Percentiles rank a stretch among this genome's conserved stretches.
phyloP scores from a whole-genome alignment of 1,140 invertebrate species.

The Zaprionus africanus region DNA sequence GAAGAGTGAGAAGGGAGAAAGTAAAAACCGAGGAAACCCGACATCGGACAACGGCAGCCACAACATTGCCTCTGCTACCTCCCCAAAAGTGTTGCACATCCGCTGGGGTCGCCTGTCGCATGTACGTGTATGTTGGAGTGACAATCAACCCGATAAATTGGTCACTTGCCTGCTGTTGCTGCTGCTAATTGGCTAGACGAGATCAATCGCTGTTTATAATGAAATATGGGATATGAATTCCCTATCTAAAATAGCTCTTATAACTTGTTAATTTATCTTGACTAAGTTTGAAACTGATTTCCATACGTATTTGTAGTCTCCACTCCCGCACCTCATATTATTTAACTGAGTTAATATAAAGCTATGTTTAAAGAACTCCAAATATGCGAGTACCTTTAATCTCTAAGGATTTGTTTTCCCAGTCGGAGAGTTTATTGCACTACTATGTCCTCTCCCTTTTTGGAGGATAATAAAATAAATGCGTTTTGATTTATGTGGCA shows the following conservation, averaged over 20 bases:
- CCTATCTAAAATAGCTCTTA: conserved; percentile 2
- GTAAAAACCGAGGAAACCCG: background rate
- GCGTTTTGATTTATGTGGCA: conserved; percentile 50
- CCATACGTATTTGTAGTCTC: background rate
- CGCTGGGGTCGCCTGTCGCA: conserved; percentile 10
- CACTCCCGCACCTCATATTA: conserved; percentile 17
- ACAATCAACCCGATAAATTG: conserved; percentile 33
- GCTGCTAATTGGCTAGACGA: conserved; percentile 27
- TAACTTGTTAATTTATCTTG: background rate
- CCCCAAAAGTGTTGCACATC: conserved; percentile 25
- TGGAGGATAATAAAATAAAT: conserved; percentile 50
- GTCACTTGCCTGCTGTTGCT: conserved; percentile 1
- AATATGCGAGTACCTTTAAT: conserved; percentile 39
- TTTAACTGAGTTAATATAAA: conserved; percentile 67
- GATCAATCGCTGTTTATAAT: background rate
- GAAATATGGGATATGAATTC: background rate
- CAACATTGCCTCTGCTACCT: conserved; percentile 14
- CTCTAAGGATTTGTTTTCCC: conserved; percentile 24
- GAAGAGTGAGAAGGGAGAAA: background rate
- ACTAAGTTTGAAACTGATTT: background rate
- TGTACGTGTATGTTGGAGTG: conserved; percentile 5
- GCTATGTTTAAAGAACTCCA: conserved; percentile 52
- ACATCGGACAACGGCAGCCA: conserved; percentile 9
- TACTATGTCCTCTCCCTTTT: background rate
- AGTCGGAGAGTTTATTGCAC: conserved; percentile 17